Percentiles rank a stretch among this genome's conserved stretches.
These are phyloP conservation scores for Listronotus oregonensis DNA, from an alignment of 1,140 invertebrate genomes.

Conservation along the genomic window DNA sequence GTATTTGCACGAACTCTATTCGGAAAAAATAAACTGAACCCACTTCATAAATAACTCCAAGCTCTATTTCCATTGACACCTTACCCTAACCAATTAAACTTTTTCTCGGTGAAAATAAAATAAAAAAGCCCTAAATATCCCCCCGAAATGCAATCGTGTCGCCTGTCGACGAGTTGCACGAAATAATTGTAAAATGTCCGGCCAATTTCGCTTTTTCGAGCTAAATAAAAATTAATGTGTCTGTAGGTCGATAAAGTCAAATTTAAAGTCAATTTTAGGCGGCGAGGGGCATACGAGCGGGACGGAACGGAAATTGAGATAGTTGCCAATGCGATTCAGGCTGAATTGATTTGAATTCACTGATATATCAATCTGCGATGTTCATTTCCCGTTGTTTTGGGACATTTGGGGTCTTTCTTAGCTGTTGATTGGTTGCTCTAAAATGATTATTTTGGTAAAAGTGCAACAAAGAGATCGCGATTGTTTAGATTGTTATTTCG, in stretches of 20 bases:
- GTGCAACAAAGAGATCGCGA: no score
- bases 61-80: no score
- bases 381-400: slow-evolving; percentile 31
- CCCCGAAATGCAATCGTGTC: slow-evolving; percentile 21
- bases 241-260: slow-evolving; percentile 35
- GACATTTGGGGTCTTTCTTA: slow-evolving; percentile 18
- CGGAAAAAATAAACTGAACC: no score
- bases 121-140: slow-evolving; percentile 17
- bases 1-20: no score
- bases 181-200: slow-evolving; percentile 33
- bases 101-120: no score
- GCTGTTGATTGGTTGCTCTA: no score
- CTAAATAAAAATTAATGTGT: slow-evolving; percentile 35
- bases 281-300: neutral
- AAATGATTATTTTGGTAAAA: no score
- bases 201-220: slow-evolving; percentile 26
- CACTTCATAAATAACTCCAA: no score
- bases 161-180: slow-evolving; percentile 14
- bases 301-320: slow-evolving; percentile 31
- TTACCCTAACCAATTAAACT: no score
- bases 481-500: no score
- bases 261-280: slow-evolving; percentile 36
- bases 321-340: slow-evolving; percentile 21
- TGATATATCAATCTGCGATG: slow-evolving; percentile 27
- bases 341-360: slow-evolving; percentile 30